Conservation (phyloP, 1,140 invertebrate species). For the Acyrthosiphon pisum region DNA sequence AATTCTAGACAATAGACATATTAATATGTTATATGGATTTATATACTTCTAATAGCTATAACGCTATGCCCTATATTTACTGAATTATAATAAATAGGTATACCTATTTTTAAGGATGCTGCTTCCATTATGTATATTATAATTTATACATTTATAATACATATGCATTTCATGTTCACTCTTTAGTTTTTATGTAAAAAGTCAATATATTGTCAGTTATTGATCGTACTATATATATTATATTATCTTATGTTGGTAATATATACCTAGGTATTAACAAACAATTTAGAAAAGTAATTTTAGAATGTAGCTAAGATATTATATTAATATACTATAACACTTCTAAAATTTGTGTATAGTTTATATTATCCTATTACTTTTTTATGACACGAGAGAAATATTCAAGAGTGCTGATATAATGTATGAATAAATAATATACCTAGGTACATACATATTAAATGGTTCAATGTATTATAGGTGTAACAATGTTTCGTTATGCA, state of each 20-base stretch:
- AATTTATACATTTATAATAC: neutral
- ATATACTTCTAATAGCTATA: neutral
- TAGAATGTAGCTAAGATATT: neutral
- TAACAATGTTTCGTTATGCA: neutral
- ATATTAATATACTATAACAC: neutral
- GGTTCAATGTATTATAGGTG: neutral
- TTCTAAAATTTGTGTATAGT: neutral
- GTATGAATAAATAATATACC: neutral
- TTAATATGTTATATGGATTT: neutral
- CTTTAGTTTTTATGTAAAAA: neutral
- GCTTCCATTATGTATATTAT: neutral
- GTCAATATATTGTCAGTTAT: neutral
- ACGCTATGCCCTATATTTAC: neutral
- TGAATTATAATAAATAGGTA: neutral
- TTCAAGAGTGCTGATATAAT: neutral
- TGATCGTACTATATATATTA: neutral
- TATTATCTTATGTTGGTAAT: neutral
- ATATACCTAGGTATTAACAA: neutral
- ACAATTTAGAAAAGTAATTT: neutral
- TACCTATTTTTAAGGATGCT: neutral
- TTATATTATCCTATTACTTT: neutral
- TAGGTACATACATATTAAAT: neutral
- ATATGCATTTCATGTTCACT: neutral
- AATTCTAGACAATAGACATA: neutral
- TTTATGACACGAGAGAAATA: neutral